Conservation (phyloP, 2,888 invertebrate species). For the Muschampia plurimacula region DNA sequence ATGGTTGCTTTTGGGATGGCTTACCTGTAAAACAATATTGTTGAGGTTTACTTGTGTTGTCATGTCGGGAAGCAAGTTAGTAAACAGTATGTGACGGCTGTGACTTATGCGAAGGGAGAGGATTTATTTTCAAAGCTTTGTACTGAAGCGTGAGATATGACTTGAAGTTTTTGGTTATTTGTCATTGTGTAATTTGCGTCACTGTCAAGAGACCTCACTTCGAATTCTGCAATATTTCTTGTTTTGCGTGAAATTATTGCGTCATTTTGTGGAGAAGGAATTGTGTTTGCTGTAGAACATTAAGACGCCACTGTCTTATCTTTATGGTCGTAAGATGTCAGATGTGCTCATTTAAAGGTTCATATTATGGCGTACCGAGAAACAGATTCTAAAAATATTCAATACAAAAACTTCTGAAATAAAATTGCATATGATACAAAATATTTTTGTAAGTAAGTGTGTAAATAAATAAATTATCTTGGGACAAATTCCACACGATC, state of each 20-base stretch:
- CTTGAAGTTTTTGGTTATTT: conserved; percentile 48
- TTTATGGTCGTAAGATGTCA: conserved; percentile 2
- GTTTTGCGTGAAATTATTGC: conserved; percentile 8
- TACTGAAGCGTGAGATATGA: conserved; percentile 50
- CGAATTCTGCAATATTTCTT: conserved; percentile 27
- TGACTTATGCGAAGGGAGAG: conserved; percentile 53
- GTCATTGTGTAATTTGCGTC: conserved; percentile 43
- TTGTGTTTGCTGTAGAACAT: conserved; percentile 6
- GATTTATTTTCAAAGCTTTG: conserved; percentile 52
- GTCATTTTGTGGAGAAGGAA: conserved; percentile 2
- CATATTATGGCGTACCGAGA: conserved; percentile 5
- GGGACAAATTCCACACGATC: no score
- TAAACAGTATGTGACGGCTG: conserved; percentile 54
- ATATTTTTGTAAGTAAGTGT: no score
- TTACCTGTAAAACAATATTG: conserved; percentile 14
- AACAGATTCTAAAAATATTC: background rate
- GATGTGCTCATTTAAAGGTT: background rate
- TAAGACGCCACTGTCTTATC: background rate
- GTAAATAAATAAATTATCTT: no score
- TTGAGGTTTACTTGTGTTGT: conserved; percentile 47
- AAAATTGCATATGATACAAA: no score
- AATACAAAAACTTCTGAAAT: background rate
- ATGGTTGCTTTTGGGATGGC: conserved; percentile 17
- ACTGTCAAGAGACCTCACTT: conserved; percentile 33
- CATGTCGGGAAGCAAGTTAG: conserved; percentile 55